phyloP scores from a whole-genome alignment of 2,797 vertebrate species.

The Delichon dasypus region DNA sequence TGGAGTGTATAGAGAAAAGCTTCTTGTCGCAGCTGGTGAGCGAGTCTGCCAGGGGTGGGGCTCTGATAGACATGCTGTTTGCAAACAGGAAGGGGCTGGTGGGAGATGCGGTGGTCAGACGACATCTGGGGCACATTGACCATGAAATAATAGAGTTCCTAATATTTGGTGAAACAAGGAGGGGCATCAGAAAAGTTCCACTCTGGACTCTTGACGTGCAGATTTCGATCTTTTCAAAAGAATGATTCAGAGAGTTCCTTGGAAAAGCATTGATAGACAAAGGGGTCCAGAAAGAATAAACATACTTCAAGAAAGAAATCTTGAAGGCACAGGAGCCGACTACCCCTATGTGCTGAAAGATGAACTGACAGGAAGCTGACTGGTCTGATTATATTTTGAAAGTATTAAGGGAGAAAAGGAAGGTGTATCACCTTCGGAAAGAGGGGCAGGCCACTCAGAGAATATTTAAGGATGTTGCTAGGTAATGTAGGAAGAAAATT shows the following conservation, averaged over 20 bases:
- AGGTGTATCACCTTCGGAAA: background rate
- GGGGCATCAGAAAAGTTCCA: background rate
- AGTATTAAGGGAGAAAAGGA: background rate
- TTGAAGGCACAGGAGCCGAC: background rate
- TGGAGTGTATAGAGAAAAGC: background rate
- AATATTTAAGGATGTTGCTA: background rate
- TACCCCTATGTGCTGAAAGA: background rate
- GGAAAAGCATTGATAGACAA: background rate
- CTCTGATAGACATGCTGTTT: background rate
- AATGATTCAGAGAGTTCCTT: background rate
- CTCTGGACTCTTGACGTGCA: background rate
- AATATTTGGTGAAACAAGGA: background rate
- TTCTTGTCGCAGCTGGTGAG: background rate
- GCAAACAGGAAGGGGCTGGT: background rate
- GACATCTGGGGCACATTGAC: background rate
- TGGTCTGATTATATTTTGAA: background rate
- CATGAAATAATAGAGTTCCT: background rate
- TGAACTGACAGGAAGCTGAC: too few species aligned
- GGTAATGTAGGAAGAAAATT: background rate
- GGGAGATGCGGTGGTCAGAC: too few species aligned
- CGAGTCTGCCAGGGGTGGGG: rapidly evolving
- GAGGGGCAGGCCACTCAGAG: too few species aligned
- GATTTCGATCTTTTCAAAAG: background rate
- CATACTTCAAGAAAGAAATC: background rate
- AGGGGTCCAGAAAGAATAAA: background rate